Evolutionary conservation across 1,140 invertebrate genomes (phyloP).

Genomic region (Macrobrachium nipponense): DNA sequence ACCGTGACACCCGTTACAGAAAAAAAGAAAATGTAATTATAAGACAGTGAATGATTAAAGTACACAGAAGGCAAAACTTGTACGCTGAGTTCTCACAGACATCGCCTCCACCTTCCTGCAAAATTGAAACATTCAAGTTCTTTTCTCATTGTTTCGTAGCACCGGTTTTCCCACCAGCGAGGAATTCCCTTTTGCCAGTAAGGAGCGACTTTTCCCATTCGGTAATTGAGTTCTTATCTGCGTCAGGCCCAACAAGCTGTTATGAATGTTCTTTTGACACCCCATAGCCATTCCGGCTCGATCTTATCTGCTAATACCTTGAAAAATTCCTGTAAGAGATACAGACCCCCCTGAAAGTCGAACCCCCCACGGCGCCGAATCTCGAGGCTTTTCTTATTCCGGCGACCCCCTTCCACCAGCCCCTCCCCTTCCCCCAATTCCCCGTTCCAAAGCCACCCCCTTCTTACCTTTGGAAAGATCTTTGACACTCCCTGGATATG

Average conservation of each 20-base stretch:
- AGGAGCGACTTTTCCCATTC: slow-evolving; percentile 1
- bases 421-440: not conserved
- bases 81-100: no score
- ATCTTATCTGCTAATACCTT: slow-evolving; percentile 55
- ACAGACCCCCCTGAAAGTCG: slow-evolving; percentile 44
- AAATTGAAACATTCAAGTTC: no score
- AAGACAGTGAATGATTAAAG: no score
- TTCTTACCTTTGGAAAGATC: slow-evolving; percentile 14
- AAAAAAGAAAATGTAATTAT: no score
- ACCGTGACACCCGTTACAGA: no score
- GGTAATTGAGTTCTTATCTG: slow-evolving; percentile 56
- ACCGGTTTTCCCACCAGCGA: not conserved
- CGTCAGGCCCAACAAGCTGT: slow-evolving; percentile 44
- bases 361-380: slow-evolving; percentile 42
- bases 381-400: not conserved
- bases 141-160: not conserved
- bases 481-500: slow-evolving; percentile 41
- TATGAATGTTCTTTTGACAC: slow-evolving; percentile 58
- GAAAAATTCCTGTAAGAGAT: slow-evolving; percentile 54
- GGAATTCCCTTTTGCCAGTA: slow-evolving; percentile 1
- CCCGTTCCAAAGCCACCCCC: not conserved
- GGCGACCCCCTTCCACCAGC: not conserved
- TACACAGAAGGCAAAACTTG: no score
- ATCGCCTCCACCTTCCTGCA: no score
- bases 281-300: slow-evolving; percentile 51